Conservation (phyloP, 2,113 vertebrate species). For the Embiotoca jacksoni region DNA sequence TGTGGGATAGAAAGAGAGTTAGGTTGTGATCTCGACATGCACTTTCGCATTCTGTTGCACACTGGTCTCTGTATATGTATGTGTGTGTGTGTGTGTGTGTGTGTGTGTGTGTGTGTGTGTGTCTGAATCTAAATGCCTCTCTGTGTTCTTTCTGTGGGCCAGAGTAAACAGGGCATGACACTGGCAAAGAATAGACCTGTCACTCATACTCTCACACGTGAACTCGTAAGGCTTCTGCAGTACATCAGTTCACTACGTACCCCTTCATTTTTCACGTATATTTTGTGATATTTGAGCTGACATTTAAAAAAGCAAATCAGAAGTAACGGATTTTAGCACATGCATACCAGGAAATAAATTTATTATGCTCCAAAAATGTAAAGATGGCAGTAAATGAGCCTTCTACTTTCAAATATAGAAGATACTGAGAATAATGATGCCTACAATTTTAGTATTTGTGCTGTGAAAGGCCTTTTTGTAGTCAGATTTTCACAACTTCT, state of each 20-base stretch:
- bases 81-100: background rate
- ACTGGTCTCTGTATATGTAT: background rate
- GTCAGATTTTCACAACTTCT: no score
- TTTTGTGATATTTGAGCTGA: no score
- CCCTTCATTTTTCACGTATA: background rate
- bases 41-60: background rate
- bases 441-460: no score
- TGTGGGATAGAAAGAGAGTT: background rate
- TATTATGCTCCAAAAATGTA: no score
- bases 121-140: conserved; percentile 22
- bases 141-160: conserved; percentile 45
- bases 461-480: no score
- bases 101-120: conserved; percentile 20
- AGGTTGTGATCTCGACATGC: background rate
- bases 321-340: background rate
- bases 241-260: conserved; percentile 4
- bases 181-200: conserved; percentile 45
- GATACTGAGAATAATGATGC: no score
- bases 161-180: conserved; percentile 54
- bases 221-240: conserved; percentile 43
- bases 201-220: conserved; percentile 55
- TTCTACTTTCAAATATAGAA: no score
- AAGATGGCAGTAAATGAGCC: no score
- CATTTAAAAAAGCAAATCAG: no score
- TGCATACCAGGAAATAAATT: no score